Percentiles rank a stretch among this genome's conserved stretches.
Evolutionary conservation across 1,140 invertebrate genomes (phyloP).

Genomic region (Lordiphosa mommai): DNA sequence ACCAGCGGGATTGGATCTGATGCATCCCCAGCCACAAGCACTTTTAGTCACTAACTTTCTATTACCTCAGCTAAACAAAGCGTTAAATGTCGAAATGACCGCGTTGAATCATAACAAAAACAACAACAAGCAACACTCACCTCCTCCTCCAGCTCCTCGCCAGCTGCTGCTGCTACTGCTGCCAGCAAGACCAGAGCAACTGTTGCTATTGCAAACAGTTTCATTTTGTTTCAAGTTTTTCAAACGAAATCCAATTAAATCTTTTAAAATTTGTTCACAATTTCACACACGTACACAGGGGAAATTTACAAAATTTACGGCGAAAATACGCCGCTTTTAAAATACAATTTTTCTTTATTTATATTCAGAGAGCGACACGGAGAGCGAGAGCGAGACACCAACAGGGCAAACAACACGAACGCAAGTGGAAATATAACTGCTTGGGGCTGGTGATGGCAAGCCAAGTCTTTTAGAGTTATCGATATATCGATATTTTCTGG

Average conservation of each 20-base stretch:
- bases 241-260: background rate
- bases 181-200: constrained; percentile 60
- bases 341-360: background rate
- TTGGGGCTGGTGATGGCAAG: too few relatives aligned
- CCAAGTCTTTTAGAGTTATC: too few relatives aligned
- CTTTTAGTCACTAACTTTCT: constrained; percentile 24
- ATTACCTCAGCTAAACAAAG: constrained; percentile 38
- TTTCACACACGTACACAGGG: constrained; percentile 26
- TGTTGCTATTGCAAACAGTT: constrained; percentile 69
- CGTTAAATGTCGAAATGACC: constrained; percentile 49
- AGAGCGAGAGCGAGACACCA: background rate
- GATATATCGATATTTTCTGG: too few relatives aligned
- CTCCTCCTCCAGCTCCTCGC: constrained; percentile 30
- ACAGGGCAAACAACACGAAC: background rate
- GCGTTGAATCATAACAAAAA: constrained; percentile 54
- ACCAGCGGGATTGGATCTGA: constrained; percentile 24
- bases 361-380: background rate
- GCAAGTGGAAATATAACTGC: background rate
- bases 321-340: constrained; percentile 22
- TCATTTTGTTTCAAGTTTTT: constrained; percentile 34
- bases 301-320: background rate
- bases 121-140: constrained; percentile 51
- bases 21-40: constrained; percentile 19
- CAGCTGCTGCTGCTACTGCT: constrained; percentile 46
- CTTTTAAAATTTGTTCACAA: constrained; percentile 11